These are phyloP conservation scores for Bambusicola thoracicus DNA, from an alignment of 2,113 vertebrate genomes.

Conservation along the genomic window DNA sequence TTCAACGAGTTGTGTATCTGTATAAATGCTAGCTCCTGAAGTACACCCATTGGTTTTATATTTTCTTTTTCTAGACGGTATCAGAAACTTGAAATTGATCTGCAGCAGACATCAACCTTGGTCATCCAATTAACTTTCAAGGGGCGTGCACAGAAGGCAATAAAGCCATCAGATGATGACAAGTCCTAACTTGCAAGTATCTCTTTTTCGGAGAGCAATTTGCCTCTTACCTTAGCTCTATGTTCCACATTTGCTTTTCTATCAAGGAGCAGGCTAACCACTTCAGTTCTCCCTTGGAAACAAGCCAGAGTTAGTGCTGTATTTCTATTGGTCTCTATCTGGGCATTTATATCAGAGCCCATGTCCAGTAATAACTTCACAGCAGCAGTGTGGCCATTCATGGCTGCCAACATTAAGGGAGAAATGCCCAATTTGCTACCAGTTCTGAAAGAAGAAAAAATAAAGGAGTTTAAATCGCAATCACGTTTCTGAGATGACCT, in stretches of 20 bases:
- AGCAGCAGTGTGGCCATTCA: conserved; percentile 98
- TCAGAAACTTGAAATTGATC: background rate
- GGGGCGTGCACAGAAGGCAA: background rate
- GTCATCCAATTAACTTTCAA: background rate
- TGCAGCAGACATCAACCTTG: background rate
- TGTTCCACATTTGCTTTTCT: conserved; percentile 98
- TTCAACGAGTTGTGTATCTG: background rate
- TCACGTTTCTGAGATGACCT: background rate
- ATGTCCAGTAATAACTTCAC: conserved; percentile 97
- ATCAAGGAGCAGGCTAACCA: conserved; percentile 96
- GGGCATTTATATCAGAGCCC: conserved; percentile 99
- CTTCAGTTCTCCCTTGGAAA: conserved; percentile 97
- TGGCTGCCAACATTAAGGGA: conserved; percentile 97
- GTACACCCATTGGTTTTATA: background rate
- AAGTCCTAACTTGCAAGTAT: fast-evolving
- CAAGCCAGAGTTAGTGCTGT: conserved; percentile 97
- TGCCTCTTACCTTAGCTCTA: conserved; percentile 89
- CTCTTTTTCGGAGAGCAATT: background rate
- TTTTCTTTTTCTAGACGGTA: background rate
- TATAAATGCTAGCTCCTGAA: background rate
- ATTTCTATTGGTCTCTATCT: conserved; percentile 99
- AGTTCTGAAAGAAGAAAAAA: conserved; percentile 80
- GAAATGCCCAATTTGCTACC: conserved; percentile 99
- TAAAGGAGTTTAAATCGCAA: background rate
- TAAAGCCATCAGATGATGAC: background rate